Percentiles rank a stretch among this genome's conserved stretches.
These are phyloP conservation scores for Drosophila tanythrix DNA, from an alignment of 2,888 invertebrate species.

Conservation along the genomic window DNA sequence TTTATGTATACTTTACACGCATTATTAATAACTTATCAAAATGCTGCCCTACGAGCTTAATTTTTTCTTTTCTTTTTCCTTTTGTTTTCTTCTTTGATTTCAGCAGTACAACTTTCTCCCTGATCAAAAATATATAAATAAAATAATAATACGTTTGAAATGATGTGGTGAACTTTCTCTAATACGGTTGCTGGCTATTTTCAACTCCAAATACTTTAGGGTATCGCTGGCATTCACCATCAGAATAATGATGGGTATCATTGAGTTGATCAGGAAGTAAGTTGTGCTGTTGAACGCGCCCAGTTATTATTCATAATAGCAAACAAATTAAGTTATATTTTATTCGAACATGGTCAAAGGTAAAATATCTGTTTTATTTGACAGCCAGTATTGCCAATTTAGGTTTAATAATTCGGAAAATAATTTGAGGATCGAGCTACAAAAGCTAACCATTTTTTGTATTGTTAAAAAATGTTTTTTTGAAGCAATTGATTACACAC, in stretches of 20 bases:
- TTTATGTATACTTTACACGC: slow-evolving; percentile 32
- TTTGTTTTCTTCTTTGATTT: neutral
- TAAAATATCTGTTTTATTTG: slow-evolving; percentile 5
- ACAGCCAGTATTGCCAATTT: slow-evolving; percentile 26
- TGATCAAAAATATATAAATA: slow-evolving; percentile 6
- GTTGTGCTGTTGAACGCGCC: neutral
- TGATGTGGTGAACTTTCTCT: slow-evolving; percentile 6
- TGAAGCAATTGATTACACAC: slow-evolving; percentile 20
- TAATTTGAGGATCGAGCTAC: slow-evolving; percentile 27
- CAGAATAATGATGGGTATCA: slow-evolving; percentile 7
- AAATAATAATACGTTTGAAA: slow-evolving; percentile 17
- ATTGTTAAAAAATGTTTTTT: slow-evolving; percentile 15
- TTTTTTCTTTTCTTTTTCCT: neutral
- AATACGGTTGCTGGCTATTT: slow-evolving; percentile 1
- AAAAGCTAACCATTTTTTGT: slow-evolving; percentile 16
- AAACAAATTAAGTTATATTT: slow-evolving; percentile 14
- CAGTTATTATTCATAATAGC: slow-evolving; percentile 18
- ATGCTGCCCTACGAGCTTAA: slow-evolving; percentile 39
- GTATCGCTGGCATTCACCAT: neutral
- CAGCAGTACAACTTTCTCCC: slow-evolving; percentile 2
- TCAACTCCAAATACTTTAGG: slow-evolving; percentile 11
- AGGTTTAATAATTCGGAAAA: slow-evolving; percentile 1
- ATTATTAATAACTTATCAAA: slow-evolving; percentile 49
- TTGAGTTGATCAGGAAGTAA: neutral
- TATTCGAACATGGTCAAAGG: slow-evolving; percentile 29